Conservation (phyloP, 2,888 invertebrate species). For the Sphaerophoria taeniata region DNA sequence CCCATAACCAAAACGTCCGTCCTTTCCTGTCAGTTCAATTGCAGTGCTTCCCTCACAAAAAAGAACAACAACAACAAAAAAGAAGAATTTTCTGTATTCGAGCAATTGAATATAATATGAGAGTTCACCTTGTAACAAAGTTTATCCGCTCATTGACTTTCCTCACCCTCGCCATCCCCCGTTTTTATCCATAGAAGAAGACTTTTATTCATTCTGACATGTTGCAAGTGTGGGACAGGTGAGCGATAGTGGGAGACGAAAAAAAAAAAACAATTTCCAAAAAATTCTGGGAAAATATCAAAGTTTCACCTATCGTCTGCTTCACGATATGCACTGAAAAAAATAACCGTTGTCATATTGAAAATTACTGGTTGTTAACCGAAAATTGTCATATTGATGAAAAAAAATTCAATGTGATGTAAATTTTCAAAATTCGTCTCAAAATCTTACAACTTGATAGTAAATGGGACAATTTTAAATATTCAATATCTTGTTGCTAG, state of each 20-base stretch:
- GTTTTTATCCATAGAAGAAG: not conserved
- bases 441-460: no score
- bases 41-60: slow-evolving; percentile 11
- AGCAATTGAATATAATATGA: slow-evolving; percentile 44
- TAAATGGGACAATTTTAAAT: no score
- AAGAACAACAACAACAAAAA: not conserved
- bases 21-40: slow-evolving; percentile 39
- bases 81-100: slow-evolving; percentile 15
- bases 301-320: slow-evolving; percentile 40
- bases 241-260: no score
- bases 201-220: not conserved
- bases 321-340: not conserved
- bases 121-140: slow-evolving; percentile 30
- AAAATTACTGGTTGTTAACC: no score
- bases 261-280: slow-evolving; percentile 11
- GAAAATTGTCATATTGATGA: no score
- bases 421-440: no score
- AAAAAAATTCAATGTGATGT: no score
- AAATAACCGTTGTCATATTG: no score
- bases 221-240: not conserved
- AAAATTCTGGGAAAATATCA: slow-evolving; percentile 43
- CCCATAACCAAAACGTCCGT: slow-evolving; percentile 5
- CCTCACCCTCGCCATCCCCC: not conserved
- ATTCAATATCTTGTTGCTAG: no score
- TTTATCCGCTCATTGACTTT: slow-evolving; percentile 56